Evolutionary conservation across 1,140 invertebrate genomes (phyloP).

Genomic region (fruit fly (Drosophila melanogaster)): DNA sequence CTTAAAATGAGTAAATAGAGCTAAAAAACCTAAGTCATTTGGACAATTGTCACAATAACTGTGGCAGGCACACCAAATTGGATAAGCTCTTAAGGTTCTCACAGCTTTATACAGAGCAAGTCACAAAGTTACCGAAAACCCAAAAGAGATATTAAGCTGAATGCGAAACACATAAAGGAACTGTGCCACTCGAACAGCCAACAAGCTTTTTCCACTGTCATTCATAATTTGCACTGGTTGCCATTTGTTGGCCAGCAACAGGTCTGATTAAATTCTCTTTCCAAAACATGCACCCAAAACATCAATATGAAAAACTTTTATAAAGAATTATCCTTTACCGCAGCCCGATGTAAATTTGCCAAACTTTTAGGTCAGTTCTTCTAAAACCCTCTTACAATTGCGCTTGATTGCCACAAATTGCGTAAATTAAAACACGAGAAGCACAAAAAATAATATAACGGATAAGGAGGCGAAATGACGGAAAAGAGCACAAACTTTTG

Average conservation of each 20-base stretch:
- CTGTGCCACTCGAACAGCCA: slow-evolving; percentile 72
- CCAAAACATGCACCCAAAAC: background rate
- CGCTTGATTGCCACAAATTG: slow-evolving; percentile 71
- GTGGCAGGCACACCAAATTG: slow-evolving; percentile 17
- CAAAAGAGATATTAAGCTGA: slow-evolving; percentile 5
- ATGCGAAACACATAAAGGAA: slow-evolving; percentile 45
- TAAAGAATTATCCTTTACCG: background rate
- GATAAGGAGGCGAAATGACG: slow-evolving; percentile 3
- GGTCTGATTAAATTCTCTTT: slow-evolving; percentile 38
- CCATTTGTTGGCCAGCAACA: slow-evolving; percentile 61
- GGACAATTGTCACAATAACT: slow-evolving; percentile 38
- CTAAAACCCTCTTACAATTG: slow-evolving; percentile 45
- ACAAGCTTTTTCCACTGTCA: slow-evolving; percentile 72
- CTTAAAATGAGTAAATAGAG: slow-evolving; percentile 14
- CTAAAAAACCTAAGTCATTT: slow-evolving; percentile 16
- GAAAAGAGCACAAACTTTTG: slow-evolving; percentile 49
- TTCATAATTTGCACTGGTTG: slow-evolving; percentile 46
- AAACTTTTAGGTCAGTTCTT: slow-evolving; percentile 10
- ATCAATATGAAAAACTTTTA: background rate
- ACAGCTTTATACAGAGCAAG: slow-evolving; percentile 41
- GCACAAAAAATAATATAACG: slow-evolving; percentile 16
- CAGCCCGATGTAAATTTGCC: slow-evolving; percentile 8
- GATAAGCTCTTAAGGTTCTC: slow-evolving; percentile 50
- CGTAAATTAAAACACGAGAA: slow-evolving; percentile 71
- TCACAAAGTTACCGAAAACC: slow-evolving; percentile 1